A percentile compares a stretch with the other conserved stretches of the same genome.
Evolutionary conservation across 2,888 invertebrate species (phyloP).

Genomic region (Aromia moschata): DNA sequence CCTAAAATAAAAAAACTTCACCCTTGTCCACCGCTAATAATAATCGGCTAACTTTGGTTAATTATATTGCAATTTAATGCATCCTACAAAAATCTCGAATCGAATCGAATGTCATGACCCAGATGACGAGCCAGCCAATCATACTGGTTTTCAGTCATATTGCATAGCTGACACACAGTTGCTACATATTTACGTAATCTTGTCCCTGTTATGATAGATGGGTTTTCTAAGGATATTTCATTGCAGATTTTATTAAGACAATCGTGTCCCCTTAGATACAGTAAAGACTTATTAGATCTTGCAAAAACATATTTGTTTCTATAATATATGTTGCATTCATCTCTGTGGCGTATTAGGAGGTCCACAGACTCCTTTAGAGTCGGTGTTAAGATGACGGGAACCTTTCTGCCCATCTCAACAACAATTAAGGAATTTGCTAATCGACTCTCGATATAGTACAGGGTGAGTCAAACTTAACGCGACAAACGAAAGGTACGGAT

Average conservation of each 20-base stretch:
- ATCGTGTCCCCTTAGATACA: slow-evolving; percentile 28
- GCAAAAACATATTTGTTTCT: slow-evolving; percentile 39
- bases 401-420: slow-evolving; percentile 35
- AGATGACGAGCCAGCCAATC: slow-evolving; percentile 15
- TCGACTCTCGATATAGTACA: slow-evolving; percentile 33
- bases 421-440: slow-evolving; percentile 30
- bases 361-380: slow-evolving; percentile 32
- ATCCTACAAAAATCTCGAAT: slow-evolving; percentile 4
- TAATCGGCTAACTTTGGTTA: slow-evolving; percentile 35
- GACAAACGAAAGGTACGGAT: no score
- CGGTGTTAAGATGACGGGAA: slow-evolving; percentile 36
- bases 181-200: slow-evolving; percentile 44
- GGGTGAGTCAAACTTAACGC: no score
- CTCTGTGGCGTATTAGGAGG: slow-evolving; percentile 19
- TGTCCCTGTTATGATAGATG: slow-evolving; percentile 32
- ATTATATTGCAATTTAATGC: slow-evolving; percentile 37
- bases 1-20: no score
- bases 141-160: slow-evolving; percentile 17
- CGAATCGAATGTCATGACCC: slow-evolving; percentile 8
- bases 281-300: slow-evolving; percentile 6
- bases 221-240: slow-evolving; percentile 25
- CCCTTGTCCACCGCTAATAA: slow-evolving; percentile 24
- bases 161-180: slow-evolving; percentile 39
- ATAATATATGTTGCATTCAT: slow-evolving; percentile 11
- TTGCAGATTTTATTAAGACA: slow-evolving; percentile 29